Percentiles rank a stretch among this genome's conserved stretches.
phyloP scores from a whole-genome alignment of 2,113 vertebrate genomes.

The Oceanites oceanicus region DNA sequence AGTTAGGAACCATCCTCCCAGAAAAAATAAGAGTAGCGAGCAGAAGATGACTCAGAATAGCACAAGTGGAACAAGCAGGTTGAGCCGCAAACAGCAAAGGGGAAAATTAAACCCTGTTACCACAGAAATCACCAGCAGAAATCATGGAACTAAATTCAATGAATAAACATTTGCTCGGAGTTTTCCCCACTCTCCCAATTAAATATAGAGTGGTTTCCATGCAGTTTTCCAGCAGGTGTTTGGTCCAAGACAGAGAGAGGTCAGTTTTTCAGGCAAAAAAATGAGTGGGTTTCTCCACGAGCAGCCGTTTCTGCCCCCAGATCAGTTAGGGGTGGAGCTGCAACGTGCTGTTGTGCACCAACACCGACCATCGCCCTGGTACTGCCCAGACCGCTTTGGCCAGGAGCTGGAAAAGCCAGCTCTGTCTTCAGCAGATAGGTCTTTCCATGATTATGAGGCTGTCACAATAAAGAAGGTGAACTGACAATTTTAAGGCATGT shows the following conservation, averaged over 20 bases:
- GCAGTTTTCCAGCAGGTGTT: background rate
- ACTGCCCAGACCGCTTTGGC: background rate
- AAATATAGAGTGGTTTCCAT: background rate
- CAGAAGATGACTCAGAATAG: background rate
- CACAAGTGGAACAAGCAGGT: background rate
- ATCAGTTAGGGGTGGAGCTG: background rate
- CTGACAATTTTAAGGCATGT: background rate
- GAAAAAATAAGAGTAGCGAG: background rate
- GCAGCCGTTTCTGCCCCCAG: background rate
- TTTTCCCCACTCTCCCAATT: background rate
- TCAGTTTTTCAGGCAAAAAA: background rate
- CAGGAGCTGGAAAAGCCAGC: background rate
- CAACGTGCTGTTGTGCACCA: background rate
- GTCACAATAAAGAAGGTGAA: background rate
- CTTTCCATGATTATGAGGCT: background rate
- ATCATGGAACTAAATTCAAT: background rate
- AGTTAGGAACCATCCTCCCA: background rate
- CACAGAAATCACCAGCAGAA: background rate
- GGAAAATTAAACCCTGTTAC: background rate
- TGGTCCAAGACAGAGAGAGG: background rate
- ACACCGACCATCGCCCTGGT: fast-evolving
- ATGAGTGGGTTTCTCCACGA: background rate
- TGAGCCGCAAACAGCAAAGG: background rate
- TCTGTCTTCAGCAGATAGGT: background rate
- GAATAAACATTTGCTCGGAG: background rate